Base-by-base conservation (phyloP, 2,797 vertebrate genomes). In the Esox lucius region DNA sequence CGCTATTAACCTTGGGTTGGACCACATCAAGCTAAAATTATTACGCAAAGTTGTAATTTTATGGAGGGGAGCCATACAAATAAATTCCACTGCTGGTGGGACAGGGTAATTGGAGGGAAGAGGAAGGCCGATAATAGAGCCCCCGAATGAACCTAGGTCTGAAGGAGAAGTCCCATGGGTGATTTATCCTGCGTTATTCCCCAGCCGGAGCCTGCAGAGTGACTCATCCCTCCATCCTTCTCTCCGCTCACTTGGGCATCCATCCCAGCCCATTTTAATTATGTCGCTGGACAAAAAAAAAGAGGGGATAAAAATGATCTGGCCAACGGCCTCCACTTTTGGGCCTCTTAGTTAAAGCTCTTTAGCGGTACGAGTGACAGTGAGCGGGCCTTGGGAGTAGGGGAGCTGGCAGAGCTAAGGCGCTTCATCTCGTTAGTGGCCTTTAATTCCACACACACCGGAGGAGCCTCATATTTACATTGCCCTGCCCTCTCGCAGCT, bases 1-100 rank as follows among this genome's bases (percentile, higher is more conserved):
- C 62, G 84, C 92, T 90, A 93, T 94, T 94, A 94, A 94, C 93
- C 93, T 95, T 95, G 93, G 80, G 83, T 83, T 86, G 89, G 91
- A 92, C 87, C 84, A 86, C 93, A 90, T 78, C 79, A 77, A 87
- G 90, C 86, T 85, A 91, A 84, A 93, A 94, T 93, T 90, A 94
- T 94, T 91, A 94, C 86, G 88, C 90, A 92, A 93, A 92, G 90
- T 93, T 94, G 88, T 92, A 92, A 93, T 93, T 95, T 94, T 94
- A 94, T 93, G 88, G 91, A 88, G 84, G 86, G 86, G 87, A 89
- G 90, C 84, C 82, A 90, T 83, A 87, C 91, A 94, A 93, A 95
- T 94, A 94, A 93, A 94, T 94, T 93, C 78, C 64, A 82, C 91
- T 81, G 82, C 85, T 75, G 87, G 84, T 80, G 85, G 91, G 93